Base-by-base conservation (phyloP, 2,113 vertebrate genomes). In the Syrmaticus mikado region DNA sequence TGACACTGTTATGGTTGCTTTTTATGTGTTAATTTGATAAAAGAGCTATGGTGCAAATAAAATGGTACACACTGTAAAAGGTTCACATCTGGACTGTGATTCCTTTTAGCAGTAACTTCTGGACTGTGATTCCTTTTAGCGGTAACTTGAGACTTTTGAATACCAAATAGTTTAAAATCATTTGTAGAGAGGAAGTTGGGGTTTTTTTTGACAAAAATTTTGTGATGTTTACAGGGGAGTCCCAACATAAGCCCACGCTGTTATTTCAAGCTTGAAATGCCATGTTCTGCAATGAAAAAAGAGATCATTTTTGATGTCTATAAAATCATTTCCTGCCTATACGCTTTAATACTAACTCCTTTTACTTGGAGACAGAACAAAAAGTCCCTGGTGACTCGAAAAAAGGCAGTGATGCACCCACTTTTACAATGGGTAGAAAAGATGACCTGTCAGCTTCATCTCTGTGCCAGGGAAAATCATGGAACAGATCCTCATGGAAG, bases 21-120 rank as follows among this genome's bases (percentile, higher is more conserved):
- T 96, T 80, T 90, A 90, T 87, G 87, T 87, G 80, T 89, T 96
- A 95, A 96, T 95, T 93, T 95, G 60, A 95, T 94, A 68, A 80
- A 75, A 93, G 85, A 94, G 58, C 80, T 91, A 87, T 7, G 27
- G 68, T 38, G 13, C 34, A 94, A 92, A 92, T 94, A 92, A 95
- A 95, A 89, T n/a, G 46, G 55, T 45, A 64, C 66, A 45, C 28
- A 34, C 11, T 71, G 27, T 57, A 82, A 93, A 92, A 85, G 13
- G 34, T 62, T 92, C 79, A 70, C 65, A 50, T 2, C 2, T 28
- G 90, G 84, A 52, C 58, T 78, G 41, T 67, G 85, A 91, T 52
- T 66, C 52, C n/a, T 95, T 78, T 61, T 70, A 81, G 75, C 25
- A 78, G 43, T 32, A 93, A 82, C 19, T 13, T 13, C 2, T 25